These are phyloP conservation scores for Sebastiscus tertius DNA, from an alignment of 2,797 vertebrate species.

Conservation along the genomic window DNA sequence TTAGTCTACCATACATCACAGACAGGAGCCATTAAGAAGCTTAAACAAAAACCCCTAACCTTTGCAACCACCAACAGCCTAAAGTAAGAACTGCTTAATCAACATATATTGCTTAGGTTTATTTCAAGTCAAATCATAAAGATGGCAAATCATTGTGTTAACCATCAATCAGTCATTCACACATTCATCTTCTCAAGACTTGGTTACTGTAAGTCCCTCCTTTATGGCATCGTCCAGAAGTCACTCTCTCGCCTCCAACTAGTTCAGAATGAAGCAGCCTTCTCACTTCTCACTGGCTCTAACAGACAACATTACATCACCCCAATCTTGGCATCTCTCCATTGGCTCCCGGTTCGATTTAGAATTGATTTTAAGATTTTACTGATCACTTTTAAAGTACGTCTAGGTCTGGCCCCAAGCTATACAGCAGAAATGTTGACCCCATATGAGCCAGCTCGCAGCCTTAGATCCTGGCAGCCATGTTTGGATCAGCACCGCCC, in stretches of 20 bases:
- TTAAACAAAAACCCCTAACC: slow-evolving; percentile 4
- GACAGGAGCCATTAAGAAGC: background rate
- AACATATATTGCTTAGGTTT: background rate
- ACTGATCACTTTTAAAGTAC: background rate
- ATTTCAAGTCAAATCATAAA: background rate
- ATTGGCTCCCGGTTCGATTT: background rate
- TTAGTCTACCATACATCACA: background rate
- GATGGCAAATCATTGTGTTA: background rate
- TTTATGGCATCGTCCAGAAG: background rate
- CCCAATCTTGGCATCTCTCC: background rate
- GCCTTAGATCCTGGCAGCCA: background rate
- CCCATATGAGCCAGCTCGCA: background rate
- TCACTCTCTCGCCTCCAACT: background rate
- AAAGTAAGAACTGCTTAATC: background rate
- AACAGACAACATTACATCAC: background rate
- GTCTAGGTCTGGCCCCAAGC: background rate
- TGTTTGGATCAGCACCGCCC: too few relatives aligned
- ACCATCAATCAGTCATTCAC: background rate
- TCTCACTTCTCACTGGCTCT: background rate
- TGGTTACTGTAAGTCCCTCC: background rate
- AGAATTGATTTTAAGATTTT: background rate
- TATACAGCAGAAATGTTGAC: background rate
- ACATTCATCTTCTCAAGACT: too few relatives aligned
- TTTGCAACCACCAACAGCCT: background rate
- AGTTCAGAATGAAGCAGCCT: background rate